Evolutionary conservation across 2,113 vertebrate genomes (phyloP).

Genomic region (Galbula dea): DNA sequence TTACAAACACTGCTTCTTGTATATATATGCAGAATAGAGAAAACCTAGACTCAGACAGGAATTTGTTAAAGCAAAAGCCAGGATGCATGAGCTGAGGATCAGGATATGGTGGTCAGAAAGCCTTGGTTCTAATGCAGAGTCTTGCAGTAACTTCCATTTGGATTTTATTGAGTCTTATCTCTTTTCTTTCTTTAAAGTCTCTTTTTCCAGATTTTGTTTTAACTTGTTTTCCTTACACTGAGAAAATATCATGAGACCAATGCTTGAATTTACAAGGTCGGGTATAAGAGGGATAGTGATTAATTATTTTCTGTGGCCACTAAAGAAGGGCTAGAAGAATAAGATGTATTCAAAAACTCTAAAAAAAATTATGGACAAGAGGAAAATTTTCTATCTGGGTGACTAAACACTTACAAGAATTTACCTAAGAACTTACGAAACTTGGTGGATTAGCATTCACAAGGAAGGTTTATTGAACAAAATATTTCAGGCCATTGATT

Average conservation of each 20-base stretch:
- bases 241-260: background rate
- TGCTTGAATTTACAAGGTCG: background rate
- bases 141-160: background rate
- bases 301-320: background rate
- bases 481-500: background rate
- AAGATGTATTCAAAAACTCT: background rate
- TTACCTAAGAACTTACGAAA: background rate
- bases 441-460: background rate
- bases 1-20: fast-evolving
- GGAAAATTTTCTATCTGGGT: background rate
- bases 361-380: background rate
- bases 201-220: background rate
- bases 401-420: background rate
- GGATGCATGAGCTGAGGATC: background rate
- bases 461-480: background rate
- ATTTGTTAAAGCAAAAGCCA: background rate
- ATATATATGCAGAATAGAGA: background rate
- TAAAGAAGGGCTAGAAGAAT: background rate
- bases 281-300: background rate
- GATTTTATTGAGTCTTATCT: background rate
- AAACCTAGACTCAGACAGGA: background rate
- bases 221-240: background rate
- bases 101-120: background rate
- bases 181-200: background rate
- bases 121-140: background rate